Evolutionary conservation across 2,888 invertebrate genomes (phyloP).

Genomic region (Pharmacophagus antenor): DNA sequence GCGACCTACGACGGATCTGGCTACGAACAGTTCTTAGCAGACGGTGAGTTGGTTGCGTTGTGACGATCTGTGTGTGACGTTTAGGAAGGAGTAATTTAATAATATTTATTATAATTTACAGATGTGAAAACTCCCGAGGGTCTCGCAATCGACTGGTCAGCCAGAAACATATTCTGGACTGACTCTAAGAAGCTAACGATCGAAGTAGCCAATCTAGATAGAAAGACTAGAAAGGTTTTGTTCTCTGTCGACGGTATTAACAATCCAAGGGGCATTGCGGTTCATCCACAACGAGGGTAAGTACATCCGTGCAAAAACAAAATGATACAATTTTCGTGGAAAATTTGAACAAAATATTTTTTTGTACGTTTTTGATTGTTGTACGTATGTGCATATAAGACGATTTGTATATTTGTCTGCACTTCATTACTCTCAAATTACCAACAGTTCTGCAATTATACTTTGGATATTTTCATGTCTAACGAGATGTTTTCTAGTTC

Average conservation of each 20-base stretch:
- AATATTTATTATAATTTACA: conserved; percentile 51
- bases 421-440: too few relatives aligned
- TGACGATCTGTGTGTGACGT: not conserved
- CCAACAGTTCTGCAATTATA: too few relatives aligned
- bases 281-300: conserved; percentile 93
- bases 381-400: too few relatives aligned
- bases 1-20: conserved; percentile 89
- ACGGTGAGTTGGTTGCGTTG: conserved; percentile 46
- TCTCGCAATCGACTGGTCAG: conserved; percentile 94
- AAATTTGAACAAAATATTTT: too few relatives aligned
- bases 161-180: conserved; percentile 97
- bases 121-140: conserved; percentile 95
- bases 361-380: too few relatives aligned
- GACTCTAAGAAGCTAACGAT: conserved; percentile 94
- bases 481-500: not conserved
- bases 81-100: not conserved
- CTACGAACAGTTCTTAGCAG: conserved; percentile 77
- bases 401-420: too few relatives aligned
- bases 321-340: not conserved
- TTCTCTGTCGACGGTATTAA: conserved; percentile 86
- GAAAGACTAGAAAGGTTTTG: conserved; percentile 87
- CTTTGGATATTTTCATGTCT: too few relatives aligned
- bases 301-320: conserved; percentile 31
- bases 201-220: conserved; percentile 93
- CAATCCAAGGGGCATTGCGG: conserved; percentile 97